Percentiles rank a stretch among this genome's conserved stretches.
These are phyloP conservation scores for Rosalia funebris DNA, from an alignment of 2,888 invertebrate genomes.

Conservation along the genomic window DNA sequence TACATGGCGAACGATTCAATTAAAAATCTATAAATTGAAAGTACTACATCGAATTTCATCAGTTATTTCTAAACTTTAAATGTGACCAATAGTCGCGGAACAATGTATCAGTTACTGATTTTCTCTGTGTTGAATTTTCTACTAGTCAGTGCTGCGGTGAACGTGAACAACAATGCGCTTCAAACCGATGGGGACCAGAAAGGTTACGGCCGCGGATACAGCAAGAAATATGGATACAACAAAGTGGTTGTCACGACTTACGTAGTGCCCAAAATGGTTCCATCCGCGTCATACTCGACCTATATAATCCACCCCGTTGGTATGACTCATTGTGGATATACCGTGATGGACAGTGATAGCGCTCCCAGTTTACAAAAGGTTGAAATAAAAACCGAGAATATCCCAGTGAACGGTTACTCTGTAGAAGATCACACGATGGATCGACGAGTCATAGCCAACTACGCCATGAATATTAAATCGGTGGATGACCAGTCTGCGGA, in stretches of 20 bases:
- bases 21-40: constrained; percentile 26
- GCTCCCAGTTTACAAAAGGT: neutral
- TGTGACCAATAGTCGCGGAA: neutral
- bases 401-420: neutral
- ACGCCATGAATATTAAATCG: neutral
- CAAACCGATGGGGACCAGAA: neutral
- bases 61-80: neutral
- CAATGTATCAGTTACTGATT: neutral
- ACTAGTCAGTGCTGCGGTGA: neutral
- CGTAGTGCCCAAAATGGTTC: neutral
- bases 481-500: neutral
- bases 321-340: neutral
- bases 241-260: constrained; percentile 9
- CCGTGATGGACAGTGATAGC: neutral
- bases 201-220: too few relatives aligned
- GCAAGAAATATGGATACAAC: constrained; percentile 6
- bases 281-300: neutral
- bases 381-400: neutral
- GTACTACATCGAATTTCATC: neutral
- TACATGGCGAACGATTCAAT: constrained; percentile 14
- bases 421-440: neutral
- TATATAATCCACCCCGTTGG: constrained; percentile 6
- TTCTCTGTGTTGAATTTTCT: neutral
- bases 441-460: neutral
- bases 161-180: neutral